Percentiles rank a stretch among this genome's conserved stretches.
Evolutionary conservation across 2,113 vertebrate genomes (phyloP).

Genomic region (Gobio gobio): DNA sequence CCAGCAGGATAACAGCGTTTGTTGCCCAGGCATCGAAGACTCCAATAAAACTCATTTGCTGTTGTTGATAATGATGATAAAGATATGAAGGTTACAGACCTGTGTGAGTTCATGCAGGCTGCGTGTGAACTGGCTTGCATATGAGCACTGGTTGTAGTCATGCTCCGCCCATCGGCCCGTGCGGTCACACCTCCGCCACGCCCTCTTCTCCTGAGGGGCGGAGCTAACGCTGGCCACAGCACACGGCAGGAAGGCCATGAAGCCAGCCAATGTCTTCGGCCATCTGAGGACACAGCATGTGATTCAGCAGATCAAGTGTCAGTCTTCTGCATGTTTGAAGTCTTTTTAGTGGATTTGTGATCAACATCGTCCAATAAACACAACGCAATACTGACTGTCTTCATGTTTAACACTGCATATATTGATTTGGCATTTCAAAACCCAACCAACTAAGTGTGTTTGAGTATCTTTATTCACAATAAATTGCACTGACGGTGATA

Average conservation of each 20-base stretch:
- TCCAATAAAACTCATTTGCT: neutral
- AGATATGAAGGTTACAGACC: constrained; percentile 70
- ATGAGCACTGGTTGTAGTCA: constrained; percentile 87
- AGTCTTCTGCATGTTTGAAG: neutral
- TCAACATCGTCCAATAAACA: too few relatives aligned
- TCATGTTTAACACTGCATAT: too few relatives aligned
- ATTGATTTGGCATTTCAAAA: too few relatives aligned
- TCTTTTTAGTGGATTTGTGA: too few relatives aligned
- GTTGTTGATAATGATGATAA: neutral
- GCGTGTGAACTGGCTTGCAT: constrained; percentile 84
- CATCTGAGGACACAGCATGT: constrained; percentile 72
- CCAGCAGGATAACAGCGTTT: neutral
- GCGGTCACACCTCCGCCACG: constrained; percentile 85
- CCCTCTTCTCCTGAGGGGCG: constrained; percentile 77
- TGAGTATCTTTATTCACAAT: neutral
- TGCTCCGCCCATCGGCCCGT: constrained; percentile 85
- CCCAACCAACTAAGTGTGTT: too few relatives aligned
- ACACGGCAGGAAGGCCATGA: constrained; percentile 83
- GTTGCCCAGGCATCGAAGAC: neutral
- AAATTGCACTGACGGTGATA: neutral
- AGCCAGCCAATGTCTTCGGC: constrained; percentile 87
- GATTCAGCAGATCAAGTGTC: neutral
- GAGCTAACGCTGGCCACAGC: constrained; percentile 65
- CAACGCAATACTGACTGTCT: too few relatives aligned
- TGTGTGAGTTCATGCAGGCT: constrained; percentile 86